These are phyloP conservation scores for Platysteira castanea DNA, from an alignment of 2,113 vertebrate genomes.

Conservation along the genomic window DNA sequence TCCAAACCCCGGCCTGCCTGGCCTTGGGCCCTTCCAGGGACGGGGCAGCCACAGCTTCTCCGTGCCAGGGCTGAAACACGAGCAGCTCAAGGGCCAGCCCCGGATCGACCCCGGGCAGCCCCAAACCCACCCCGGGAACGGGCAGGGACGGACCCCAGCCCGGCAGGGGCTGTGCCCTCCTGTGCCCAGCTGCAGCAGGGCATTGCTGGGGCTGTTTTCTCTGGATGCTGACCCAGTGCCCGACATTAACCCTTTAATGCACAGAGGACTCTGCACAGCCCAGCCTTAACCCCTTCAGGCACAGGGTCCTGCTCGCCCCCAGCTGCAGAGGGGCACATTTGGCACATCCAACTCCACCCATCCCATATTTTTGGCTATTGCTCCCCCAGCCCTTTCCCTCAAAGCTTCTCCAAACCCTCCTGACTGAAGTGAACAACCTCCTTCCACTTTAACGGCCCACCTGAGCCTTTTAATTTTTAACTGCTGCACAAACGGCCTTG, in stretches of 20 bases:
- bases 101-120: no score
- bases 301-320: neutral
- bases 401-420: neutral
- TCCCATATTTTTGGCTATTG: rapidly evolving
- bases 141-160: neutral
- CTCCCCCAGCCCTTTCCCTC: neutral
- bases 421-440: neutral
- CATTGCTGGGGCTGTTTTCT: rapidly evolving
- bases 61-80: rapidly evolving
- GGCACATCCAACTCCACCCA: neutral
- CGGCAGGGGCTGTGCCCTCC: neutral
- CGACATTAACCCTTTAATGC: neutral
- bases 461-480: constrained; percentile 36
- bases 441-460: neutral
- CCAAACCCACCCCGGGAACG: neutral
- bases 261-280: neutral
- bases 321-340: neutral
- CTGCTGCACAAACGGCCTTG: neutral
- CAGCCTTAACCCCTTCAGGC: neutral
- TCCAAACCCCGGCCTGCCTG: rapidly evolving
- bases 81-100: rapidly evolving
- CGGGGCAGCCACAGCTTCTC: neutral
- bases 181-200: neutral
- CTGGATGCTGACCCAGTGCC: neutral
- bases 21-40: neutral